phyloP scores from a whole-genome alignment of 2,888 invertebrate genomes.

The Dryobota labecula region DNA sequence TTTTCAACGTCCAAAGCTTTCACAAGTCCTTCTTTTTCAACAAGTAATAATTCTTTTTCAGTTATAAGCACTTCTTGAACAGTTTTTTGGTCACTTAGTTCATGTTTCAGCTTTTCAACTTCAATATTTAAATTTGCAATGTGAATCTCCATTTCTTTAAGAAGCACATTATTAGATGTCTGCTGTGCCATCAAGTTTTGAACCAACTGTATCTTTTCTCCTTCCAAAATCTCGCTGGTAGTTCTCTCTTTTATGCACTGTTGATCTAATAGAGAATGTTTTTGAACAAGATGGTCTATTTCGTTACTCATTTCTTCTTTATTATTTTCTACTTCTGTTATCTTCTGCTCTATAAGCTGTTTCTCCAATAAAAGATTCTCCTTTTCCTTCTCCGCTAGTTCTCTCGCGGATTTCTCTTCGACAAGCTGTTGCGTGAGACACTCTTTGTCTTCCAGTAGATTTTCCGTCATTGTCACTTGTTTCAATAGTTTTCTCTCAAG shows the following conservation, averaged over 20 bases:
- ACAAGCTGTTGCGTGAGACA: constrained; percentile 72
- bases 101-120: constrained; percentile 52
- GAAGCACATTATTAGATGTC: constrained; percentile 29
- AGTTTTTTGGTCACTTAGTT: constrained; percentile 41
- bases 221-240: constrained; percentile 44
- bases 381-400: constrained; percentile 72
- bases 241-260: constrained; percentile 37
- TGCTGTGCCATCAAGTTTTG: constrained; percentile 54
- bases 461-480: constrained; percentile 54
- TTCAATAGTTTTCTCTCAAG: constrained; percentile 59
- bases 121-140: constrained; percentile 42
- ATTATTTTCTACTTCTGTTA: constrained; percentile 47
- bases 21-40: constrained; percentile 65
- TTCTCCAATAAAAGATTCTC: constrained; percentile 62
- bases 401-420: constrained; percentile 71
- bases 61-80: constrained; percentile 56
- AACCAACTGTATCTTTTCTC: constrained; percentile 51
- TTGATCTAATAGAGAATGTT: constrained; percentile 45
- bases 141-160: constrained; percentile 51
- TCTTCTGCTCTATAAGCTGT: constrained; percentile 57
- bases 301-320: constrained; percentile 49
- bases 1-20: constrained; percentile 66
- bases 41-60: constrained; percentile 62
- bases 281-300: constrained; percentile 46
- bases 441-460: constrained; percentile 68